phyloP scores from a whole-genome alignment of 2,113 vertebrate genomes.

The Epinephelus cyanopodus region DNA sequence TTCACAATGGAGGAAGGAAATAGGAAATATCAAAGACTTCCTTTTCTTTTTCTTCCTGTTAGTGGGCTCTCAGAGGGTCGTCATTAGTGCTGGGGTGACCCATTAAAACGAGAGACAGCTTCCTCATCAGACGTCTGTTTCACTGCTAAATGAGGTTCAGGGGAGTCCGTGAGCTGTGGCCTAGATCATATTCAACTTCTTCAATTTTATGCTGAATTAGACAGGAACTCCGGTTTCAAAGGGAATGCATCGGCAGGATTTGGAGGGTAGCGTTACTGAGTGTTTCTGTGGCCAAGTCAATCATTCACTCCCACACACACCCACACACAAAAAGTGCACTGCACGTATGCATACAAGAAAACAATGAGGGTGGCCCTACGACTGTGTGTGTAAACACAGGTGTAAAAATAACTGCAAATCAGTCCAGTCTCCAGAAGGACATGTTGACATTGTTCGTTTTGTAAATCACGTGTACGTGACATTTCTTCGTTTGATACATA shows the following conservation, averaged over 20 bases:
- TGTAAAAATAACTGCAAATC: neutral
- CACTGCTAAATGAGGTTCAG: conserved; percentile 22
- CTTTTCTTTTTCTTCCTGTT: conserved; percentile 49
- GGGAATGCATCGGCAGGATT: conserved; percentile 55
- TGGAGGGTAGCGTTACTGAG: conserved; percentile 37
- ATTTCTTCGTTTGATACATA: too few species aligned
- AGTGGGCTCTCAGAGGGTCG: conserved; percentile 25
- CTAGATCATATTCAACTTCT: conserved; percentile 47
- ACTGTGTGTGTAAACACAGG: conserved; percentile 10
- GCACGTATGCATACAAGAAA: neutral
- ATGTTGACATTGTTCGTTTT: too few species aligned
- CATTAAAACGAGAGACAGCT: conserved; percentile 37
- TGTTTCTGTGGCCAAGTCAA: conserved; percentile 21
- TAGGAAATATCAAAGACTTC: conserved; percentile 58
- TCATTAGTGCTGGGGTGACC: conserved; percentile 32
- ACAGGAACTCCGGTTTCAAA: conserved; percentile 64
- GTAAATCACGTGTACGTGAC: too few species aligned
- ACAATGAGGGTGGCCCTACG: neutral
- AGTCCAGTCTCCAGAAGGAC: too few species aligned
- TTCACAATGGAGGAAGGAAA: conserved; percentile 55
- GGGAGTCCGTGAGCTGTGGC: neutral
- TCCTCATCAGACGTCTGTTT: conserved; percentile 27
- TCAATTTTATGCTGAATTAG: conserved; percentile 71
- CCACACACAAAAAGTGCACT: neutral
- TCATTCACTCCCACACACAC: conserved; percentile 33